Evolutionary conservation across 2,797 vertebrate genomes (phyloP).

Genomic region (Stomatorhinus walkeri): DNA sequence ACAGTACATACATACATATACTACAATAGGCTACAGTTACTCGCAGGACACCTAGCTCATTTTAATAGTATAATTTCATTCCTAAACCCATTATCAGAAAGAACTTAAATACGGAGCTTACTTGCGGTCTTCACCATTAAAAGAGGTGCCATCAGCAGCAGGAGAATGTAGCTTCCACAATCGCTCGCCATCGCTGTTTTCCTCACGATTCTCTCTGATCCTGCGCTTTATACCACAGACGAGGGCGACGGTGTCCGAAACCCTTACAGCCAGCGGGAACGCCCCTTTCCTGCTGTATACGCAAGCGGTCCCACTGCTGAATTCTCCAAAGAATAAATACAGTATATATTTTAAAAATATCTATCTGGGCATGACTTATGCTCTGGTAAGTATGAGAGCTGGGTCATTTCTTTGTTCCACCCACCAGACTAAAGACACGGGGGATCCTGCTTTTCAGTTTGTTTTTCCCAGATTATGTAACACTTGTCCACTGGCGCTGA

Average conservation of each 20-base stretch:
- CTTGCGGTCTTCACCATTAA: background rate
- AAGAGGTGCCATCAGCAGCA: background rate
- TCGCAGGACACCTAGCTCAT: background rate
- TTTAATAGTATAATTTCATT: background rate
- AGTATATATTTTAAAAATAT: background rate
- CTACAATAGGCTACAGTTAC: background rate
- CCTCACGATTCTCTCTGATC: too few species aligned
- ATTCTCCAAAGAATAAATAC: background rate
- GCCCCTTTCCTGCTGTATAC: background rate
- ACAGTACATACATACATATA: background rate
- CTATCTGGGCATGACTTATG: background rate
- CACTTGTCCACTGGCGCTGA: background rate
- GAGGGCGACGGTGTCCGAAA: background rate
- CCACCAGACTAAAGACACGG: background rate
- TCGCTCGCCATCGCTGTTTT: background rate
- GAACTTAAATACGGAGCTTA: background rate
- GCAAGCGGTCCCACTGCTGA: background rate
- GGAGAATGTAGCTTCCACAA: background rate
- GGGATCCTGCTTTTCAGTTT: background rate
- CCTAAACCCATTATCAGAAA: background rate
- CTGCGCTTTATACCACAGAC: background rate
- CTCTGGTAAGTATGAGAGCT: background rate
- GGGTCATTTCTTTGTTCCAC: background rate
- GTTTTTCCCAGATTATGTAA: background rate
- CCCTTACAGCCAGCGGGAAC: background rate